Conservation (phyloP, 2,797 vertebrate genomes). For the Pyrocephalus nanus region DNA sequence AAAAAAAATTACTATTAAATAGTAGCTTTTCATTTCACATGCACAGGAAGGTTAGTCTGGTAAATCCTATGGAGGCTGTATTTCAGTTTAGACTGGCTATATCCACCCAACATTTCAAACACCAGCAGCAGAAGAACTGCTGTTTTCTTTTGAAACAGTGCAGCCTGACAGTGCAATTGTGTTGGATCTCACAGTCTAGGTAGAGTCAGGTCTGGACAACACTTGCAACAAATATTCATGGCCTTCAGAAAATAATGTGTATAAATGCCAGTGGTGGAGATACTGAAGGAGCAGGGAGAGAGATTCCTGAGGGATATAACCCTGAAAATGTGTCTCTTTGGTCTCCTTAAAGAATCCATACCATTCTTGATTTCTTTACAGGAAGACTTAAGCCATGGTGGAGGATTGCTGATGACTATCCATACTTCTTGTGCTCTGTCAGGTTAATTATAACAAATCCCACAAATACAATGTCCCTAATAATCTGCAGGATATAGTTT, state of each 20-base stretch:
- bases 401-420: background rate
- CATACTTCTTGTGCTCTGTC: background rate
- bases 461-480: background rate
- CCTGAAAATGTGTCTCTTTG: background rate
- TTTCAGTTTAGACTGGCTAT: background rate
- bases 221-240: background rate
- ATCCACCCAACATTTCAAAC: background rate
- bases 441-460: background rate
- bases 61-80: background rate
- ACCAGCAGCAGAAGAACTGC: background rate
- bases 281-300: background rate
- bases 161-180: background rate
- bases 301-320: background rate
- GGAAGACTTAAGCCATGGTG: background rate
- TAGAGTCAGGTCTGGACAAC: background rate
- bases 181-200: background rate
- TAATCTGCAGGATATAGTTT: background rate
- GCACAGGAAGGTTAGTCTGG: background rate
- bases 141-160: background rate
- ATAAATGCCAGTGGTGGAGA: background rate
- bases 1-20: background rate
- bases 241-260: background rate
- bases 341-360: background rate
- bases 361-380: background rate
- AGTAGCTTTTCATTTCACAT: background rate